Conservation (phyloP, 2,797 vertebrate genomes). For the Syngnathus acus region DNA sequence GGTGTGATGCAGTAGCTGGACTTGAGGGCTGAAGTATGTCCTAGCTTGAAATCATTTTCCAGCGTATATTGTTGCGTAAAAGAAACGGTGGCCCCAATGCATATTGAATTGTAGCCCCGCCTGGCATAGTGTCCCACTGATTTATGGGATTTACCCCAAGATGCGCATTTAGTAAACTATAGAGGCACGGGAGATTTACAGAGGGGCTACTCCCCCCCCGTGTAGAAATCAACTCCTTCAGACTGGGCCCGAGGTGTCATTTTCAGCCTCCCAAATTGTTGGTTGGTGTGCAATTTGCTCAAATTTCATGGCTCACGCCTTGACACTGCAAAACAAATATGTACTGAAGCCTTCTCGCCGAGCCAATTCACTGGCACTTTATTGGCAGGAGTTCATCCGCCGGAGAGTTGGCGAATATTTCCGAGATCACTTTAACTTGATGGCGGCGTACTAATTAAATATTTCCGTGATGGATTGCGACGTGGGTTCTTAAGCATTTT, state of each 20-base stretch:
- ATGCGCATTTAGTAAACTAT: constrained; percentile 2
- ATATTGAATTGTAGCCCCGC: constrained; percentile 1
- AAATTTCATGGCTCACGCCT: constrained; percentile 29
- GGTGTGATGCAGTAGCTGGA: neutral
- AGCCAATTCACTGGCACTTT: constrained; percentile 23
- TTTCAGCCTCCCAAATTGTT: constrained; percentile 19
- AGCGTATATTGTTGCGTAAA: neutral
- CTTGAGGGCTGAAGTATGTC: neutral
- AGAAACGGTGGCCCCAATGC: neutral
- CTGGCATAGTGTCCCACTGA: constrained; percentile 6
- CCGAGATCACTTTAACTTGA: constrained; percentile 24
- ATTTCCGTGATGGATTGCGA: constrained; percentile 29
- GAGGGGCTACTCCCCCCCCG: neutral
- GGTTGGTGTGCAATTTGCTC: constrained; percentile 24
- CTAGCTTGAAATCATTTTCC: neutral
- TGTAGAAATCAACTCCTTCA: constrained; percentile 18
- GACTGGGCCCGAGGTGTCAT: constrained; percentile 13
- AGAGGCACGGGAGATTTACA: constrained; percentile 1
- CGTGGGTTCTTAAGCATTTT: constrained; percentile 37
- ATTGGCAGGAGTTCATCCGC: constrained; percentile 21
- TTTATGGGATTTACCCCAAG: constrained; percentile 1
- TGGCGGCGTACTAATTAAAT: constrained; percentile 26
- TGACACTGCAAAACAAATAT: constrained; percentile 35
- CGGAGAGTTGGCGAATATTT: constrained; percentile 7
- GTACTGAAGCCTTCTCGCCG: constrained; percentile 19